Base-by-base conservation (phyloP, 2,113 vertebrate genomes). In the Cochlearius cochlearius region DNA sequence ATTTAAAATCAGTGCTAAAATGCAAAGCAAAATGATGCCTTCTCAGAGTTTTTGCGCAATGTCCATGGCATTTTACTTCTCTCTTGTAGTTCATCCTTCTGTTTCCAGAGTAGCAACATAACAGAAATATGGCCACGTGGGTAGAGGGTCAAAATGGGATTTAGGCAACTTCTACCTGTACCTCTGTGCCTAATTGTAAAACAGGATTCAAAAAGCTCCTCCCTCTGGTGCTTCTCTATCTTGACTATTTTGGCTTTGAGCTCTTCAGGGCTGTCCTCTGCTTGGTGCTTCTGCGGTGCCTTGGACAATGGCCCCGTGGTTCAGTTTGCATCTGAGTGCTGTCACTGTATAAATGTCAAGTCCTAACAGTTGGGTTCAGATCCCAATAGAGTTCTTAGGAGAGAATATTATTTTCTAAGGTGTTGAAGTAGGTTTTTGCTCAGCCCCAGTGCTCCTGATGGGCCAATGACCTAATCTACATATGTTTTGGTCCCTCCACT, bases 1-100 rank as follows among this genome's bases (percentile, higher is more conserved):
- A 18, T 85, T 95, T 87, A 38, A 95, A 92, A 82, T 85, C 62
- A 41, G 0, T 73, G 63, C 78, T 85, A 68, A 89, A 85, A 85
- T 39, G 39, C 43, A 53, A 81, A 91, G 34, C 29, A 11, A 92
- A 86, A 49, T 26, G 0, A 29, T 64, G 12, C 12, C 9, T 74
- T 81, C 58, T 49, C 25, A 27, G 73, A 64, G 47, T 25, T 89
- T 91, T 49, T 77, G 32, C 0, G 3, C 3, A 2, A 19, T 27
- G 15, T 45, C 81, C 4, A 0, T 67, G 30, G 50, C 7, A 10
- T 90, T 90, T 92, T 58, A 14, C 8, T 81, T 84, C 15, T 74
- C 20, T 41, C 36, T 88, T 66, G 21, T 41, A n/a, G 45, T 88
- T 92, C 41, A 25, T 84, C 69, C 29, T 74, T 69, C 66, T 38